phyloP scores from a whole-genome alignment of 2,797 vertebrate genomes.

The Cossypha heuglini region DNA sequence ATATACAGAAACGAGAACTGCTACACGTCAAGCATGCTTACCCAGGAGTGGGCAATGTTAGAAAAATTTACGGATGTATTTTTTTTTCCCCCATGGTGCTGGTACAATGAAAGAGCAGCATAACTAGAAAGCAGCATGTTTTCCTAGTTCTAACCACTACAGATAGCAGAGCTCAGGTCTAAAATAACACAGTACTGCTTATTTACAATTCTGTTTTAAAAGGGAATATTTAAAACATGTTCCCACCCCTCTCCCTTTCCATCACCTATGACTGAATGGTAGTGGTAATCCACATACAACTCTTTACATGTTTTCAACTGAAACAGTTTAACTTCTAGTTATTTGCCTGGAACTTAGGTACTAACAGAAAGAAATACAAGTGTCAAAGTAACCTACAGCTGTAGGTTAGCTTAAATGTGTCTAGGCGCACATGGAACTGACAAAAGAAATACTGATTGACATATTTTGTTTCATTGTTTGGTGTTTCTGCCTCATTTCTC shows the following conservation, averaged over 20 bases:
- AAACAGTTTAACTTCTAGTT: conserved; percentile 55
- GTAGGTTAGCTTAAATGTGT: neutral
- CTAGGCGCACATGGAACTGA: conserved; percentile 12
- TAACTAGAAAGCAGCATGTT: conserved; percentile 72
- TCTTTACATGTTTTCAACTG: conserved; percentile 48
- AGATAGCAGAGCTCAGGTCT: conserved; percentile 65
- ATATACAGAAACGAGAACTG: conserved; percentile 60
- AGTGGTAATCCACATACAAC: conserved; percentile 57
- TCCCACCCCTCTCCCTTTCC: conserved; percentile 58
- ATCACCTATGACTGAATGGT: conserved; percentile 38
- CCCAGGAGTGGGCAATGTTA: conserved; percentile 45
- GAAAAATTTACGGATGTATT: conserved; percentile 53
- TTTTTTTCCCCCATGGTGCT: conserved; percentile 40
- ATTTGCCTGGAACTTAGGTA: conserved; percentile 3
- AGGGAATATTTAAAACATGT: conserved; percentile 66
- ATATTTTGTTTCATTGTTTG: conserved; percentile 9
- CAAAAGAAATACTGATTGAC: conserved; percentile 41
- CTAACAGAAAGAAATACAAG: neutral
- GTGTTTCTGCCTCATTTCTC: neutral
- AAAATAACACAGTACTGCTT: conserved; percentile 67
- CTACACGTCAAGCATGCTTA: conserved; percentile 71
- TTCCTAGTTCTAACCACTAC: conserved; percentile 71
- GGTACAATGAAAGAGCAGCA: conserved; percentile 69
- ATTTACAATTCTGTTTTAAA: conserved; percentile 71
- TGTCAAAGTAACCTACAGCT: conserved; percentile 21